Evolutionary conservation across 2,113 vertebrate genomes (phyloP).

Genomic region (Clinocottus analis): DNA sequence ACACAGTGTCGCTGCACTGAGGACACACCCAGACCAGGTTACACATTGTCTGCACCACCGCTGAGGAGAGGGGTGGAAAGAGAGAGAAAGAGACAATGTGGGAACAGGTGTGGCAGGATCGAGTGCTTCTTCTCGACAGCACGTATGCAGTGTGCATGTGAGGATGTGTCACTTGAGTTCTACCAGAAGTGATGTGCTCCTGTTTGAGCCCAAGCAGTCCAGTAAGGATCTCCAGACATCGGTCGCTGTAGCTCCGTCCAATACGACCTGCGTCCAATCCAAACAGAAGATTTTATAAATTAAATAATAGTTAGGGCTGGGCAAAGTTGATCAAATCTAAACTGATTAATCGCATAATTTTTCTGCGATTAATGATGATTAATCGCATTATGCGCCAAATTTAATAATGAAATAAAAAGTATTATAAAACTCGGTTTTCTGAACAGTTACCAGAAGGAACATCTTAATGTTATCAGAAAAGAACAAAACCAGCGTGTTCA

Average conservation of each 20-base stretch:
- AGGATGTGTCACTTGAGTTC: not conserved
- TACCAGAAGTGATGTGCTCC: conserved; percentile 96
- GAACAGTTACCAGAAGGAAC: no score
- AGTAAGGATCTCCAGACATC: conserved; percentile 91
- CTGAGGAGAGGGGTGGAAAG: conserved; percentile 68
- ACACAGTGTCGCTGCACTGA: conserved; percentile 88
- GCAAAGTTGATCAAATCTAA: no score
- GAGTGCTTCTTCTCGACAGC: no score
- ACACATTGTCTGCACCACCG: conserved; percentile 91
- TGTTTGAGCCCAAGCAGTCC: conserved; percentile 91
- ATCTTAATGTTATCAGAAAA: no score
- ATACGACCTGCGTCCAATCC: conserved; percentile 85
- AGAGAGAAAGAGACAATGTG: not conserved
- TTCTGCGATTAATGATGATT: no score
- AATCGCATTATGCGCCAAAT: no score
- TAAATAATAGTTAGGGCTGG: no score
- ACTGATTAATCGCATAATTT: no score
- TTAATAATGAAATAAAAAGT: no score
- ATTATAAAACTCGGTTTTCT: no score
- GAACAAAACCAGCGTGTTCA: no score
- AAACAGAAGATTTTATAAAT: not conserved
- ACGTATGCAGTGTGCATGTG: not conserved
- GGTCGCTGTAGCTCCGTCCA: conserved; percentile 92
- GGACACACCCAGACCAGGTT: conserved; percentile 96
- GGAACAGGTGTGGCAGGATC: not conserved